These are phyloP conservation scores for Sinocyclocheilus anshuiensis DNA, from an alignment of 2,113 vertebrate genomes.

Conservation along the genomic window DNA sequence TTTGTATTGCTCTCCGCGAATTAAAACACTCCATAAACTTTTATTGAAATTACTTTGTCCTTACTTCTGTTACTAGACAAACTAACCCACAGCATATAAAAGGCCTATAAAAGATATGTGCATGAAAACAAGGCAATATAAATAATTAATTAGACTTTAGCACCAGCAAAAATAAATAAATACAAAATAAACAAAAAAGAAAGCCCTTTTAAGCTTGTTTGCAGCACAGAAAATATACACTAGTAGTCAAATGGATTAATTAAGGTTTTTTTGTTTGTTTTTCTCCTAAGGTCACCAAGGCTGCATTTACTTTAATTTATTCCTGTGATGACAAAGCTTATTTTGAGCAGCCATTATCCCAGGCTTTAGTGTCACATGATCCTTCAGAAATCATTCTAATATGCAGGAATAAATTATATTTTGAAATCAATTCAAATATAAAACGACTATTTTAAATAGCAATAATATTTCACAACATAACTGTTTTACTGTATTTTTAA, in stretches of 20 bases:
- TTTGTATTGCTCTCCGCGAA: slow-evolving; percentile 33
- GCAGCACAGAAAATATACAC: background rate
- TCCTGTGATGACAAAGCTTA: background rate
- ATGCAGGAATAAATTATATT: no score
- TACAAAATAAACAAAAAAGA: background rate
- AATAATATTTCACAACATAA: no score
- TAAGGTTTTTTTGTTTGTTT: background rate
- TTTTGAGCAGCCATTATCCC: background rate
- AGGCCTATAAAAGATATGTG: slow-evolving; percentile 37
- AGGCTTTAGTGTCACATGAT: background rate
- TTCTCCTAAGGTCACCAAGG: background rate
- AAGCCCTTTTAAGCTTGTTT: background rate
- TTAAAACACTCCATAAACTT: slow-evolving; percentile 48
- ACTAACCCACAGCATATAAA: slow-evolving; percentile 29
- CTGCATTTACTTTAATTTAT: background rate
- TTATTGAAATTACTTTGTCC: slow-evolving; percentile 51
- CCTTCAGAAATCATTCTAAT: background rate
- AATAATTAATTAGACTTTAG: slow-evolving; percentile 14
- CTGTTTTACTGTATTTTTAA: no score
- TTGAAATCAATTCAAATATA: no score
- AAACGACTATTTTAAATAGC: no score
- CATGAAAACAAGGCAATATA: slow-evolving; percentile 41
- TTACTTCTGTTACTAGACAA: slow-evolving; percentile 51
- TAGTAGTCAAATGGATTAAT: background rate
- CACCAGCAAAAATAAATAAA: background rate